phyloP scores from a whole-genome alignment of 1,140 invertebrate species.

The Drosophila santomea region DNA sequence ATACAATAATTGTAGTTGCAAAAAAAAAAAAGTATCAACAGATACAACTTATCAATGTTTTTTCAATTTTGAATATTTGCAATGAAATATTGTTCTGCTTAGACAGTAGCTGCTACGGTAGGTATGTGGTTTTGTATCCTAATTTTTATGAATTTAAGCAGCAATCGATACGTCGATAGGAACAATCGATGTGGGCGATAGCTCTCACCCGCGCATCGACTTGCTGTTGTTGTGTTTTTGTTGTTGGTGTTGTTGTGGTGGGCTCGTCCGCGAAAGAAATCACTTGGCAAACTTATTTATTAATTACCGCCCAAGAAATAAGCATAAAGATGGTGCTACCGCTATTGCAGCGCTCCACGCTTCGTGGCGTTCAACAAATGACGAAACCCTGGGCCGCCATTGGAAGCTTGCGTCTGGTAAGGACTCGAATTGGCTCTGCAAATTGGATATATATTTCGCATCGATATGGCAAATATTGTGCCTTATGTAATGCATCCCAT shows the following conservation, averaged over 20 bases:
- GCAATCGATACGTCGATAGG: background rate
- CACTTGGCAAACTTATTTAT: slow-evolving; percentile 18
- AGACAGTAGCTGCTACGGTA: too few species aligned
- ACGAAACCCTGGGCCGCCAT: slow-evolving; percentile 63
- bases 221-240: slow-evolving; percentile 5
- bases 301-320: slow-evolving; percentile 17
- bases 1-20: background rate
- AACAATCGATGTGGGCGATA: background rate
- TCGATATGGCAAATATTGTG: background rate
- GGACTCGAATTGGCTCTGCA: background rate
- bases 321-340: slow-evolving; percentile 71
- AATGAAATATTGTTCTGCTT: too few species aligned
- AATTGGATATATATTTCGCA: background rate
- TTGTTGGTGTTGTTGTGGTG: slow-evolving; percentile 29
- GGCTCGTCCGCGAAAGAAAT: slow-evolving; percentile 33
- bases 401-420: slow-evolving; percentile 73
- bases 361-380: slow-evolving; percentile 70
- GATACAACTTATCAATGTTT: background rate
- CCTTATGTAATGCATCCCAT: slow-evolving; percentile 21
- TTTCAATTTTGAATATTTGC: background rate
- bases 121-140: too few species aligned
- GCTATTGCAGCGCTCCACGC: slow-evolving; percentile 65
- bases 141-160: too few species aligned
- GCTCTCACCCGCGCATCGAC: slow-evolving; percentile 2
- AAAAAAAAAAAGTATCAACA: too few species aligned